Evolutionary conservation across 2,113 vertebrate genomes (phyloP).

Genomic region (Opisthocomus hoazin): DNA sequence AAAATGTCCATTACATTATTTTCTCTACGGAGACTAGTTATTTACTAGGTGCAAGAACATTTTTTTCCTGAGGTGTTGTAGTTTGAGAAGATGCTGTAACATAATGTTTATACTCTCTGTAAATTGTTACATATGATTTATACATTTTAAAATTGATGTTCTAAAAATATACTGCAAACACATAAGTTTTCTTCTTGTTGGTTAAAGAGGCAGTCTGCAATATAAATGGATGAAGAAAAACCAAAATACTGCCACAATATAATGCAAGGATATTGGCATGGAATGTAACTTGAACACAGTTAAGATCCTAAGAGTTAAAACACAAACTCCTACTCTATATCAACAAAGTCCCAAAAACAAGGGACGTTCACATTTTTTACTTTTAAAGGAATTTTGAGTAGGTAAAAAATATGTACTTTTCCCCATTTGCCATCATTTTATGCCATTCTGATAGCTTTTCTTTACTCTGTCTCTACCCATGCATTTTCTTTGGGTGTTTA

Average conservation of each 20-base stretch:
- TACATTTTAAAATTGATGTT: neutral
- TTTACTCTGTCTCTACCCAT: conserved; percentile 23
- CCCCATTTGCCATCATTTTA: neutral
- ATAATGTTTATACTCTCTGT: neutral
- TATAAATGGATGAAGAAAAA: neutral
- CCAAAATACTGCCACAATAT: neutral
- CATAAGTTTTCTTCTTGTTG: neutral
- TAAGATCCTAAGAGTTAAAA: neutral
- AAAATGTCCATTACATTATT: neutral
- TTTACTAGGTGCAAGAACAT: neutral
- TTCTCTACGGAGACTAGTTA: neutral
- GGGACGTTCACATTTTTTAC: neutral
- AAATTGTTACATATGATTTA: neutral
- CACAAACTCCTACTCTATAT: neutral
- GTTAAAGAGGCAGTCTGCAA: neutral
- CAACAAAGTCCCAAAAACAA: neutral
- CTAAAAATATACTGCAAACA: neutral
- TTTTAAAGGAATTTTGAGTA: neutral
- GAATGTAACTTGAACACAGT: neutral
- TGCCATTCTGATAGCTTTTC: neutral
- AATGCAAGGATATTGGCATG: neutral
- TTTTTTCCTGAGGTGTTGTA: neutral
- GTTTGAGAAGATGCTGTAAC: neutral
- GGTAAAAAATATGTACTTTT: neutral
- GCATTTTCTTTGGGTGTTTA: conserved; percentile 67